Base-by-base conservation (phyloP, 2,888 invertebrate genomes). In the Hydraecia micacea region DNA sequence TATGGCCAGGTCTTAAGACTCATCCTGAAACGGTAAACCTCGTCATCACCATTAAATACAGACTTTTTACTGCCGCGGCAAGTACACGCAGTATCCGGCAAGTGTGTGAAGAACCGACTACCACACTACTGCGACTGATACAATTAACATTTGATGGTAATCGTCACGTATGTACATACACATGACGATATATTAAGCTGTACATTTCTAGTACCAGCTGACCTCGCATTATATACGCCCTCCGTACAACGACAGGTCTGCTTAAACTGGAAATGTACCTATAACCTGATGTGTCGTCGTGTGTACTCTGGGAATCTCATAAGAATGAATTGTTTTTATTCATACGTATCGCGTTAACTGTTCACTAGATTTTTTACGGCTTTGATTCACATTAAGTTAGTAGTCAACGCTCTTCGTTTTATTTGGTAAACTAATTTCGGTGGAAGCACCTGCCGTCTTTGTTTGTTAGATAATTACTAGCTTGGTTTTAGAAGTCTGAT, bases 131-230 rank as follows among this genome's bases (percentile, higher is more conserved):
- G 85, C 85, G 81, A 86, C 87, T 76, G 80, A 87, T 85, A 77
- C 81, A 81, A 87, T 87, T 87, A 78, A 81, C 79, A 88, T 88
- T 86, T 83, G 83, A 86, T 85, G 88, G 78, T 85, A 85, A 84
- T 78, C 70, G 71, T 88, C 84, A 86, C 78, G 79, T 80, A n/a
- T n/a, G n/a, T n/a, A n/a, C n/a, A n/a, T n/a, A 69, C 46, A 60
- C 1, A 55, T 46, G 62, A 36, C 71, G n/a, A 55, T 36, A 55
- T 46, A 70, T 55, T 7, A 36, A 52, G 36, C 32, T 72, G 21
- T 28, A 46, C 5, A 39, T 11, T 21, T 58, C 73, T n/a, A 79
- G 21, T 39, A 21, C 32, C 39, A 58, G 21, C 32, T 21, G 73
- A 73, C 15, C 55, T 49, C 8, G 5, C 15, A 13, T 49, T 58